Evolutionary conservation across 1,140 invertebrate species (phyloP), one percentile per base, ranked within the genome.

Genomic region (Drosophila guanche): DNA sequence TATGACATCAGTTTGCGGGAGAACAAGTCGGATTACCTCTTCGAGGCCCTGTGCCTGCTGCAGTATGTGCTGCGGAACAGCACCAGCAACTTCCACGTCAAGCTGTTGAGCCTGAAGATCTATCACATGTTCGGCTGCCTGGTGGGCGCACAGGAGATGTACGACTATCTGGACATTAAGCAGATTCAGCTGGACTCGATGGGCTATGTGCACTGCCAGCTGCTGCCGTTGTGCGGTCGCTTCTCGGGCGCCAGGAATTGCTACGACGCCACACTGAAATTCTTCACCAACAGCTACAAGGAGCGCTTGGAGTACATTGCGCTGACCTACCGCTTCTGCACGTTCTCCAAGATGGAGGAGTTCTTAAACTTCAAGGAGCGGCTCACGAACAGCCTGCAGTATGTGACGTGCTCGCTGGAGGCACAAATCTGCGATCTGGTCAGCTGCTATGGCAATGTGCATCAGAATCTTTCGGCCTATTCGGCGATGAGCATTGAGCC

Each of bases 101-200:
- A 97, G 90, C 88, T 97, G 51, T 90, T 97, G 5, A 93, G 96
- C 6, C 91, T 96, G 22, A 93, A 95, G 54, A 92, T 96, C 1
- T 97, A 96, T 85, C 95, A 95, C 89, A 84, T 94, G 45, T 91
- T 96, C 70, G 96, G 96, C 73, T 95, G 94, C 77, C 93, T 94
- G 69, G 85, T 93, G n/a, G 94, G 94, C 4, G 96, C 95, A 45
- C 94, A 95, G 68, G 92, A 92, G 43, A 92, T 95, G 66, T 96
- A 95, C 84, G 92, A 93, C 62, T 92, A 92, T 50, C 92, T 99
- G 89, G 98, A 99, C 84, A 94, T 98, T 51, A 99, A 99, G 93
- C 97, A 99, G 92, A 95, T 99, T 67, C 98, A 99, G 90, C 93
- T 98, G 89, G 97, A 99, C 92, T 97, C 97, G 0, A 92, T 99